Evolutionary conservation across 1,140 invertebrate species (phyloP), one percentile per base, ranked within the genome.

Genomic region (Wasmannia auropunctata): DNA sequence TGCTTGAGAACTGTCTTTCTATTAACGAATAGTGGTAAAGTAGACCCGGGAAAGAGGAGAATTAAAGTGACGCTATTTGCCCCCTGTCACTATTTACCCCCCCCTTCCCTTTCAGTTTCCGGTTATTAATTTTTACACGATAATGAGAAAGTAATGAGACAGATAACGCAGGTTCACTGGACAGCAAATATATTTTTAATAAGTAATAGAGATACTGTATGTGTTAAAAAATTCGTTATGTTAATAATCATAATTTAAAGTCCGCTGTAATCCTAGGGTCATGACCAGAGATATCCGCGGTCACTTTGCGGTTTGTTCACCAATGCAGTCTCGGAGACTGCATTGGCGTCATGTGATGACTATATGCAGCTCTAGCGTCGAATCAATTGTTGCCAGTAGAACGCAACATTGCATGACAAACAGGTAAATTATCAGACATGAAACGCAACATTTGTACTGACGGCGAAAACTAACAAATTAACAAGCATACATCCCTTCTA

Each of bases 231-330:
- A 56, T 54, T 56, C n/a, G 31, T 54, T 74, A 54, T 40, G 16
- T 60, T 43, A 43, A 40, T 25, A 76, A 76, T 76, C 25, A 58
- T 40, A 58, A 75, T 75, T 34, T 40, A 60, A 76, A 76, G 8
- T 22, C 0, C 37, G 5, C 10, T 46, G 19, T 31, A 62, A 63
- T 40, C 40, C 58, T 22, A 63, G 11, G 40, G 25, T 77, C 58
- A 77, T 22, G 58, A 22, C 16, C 58, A 46, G 19, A 77, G 56
- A 63, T 49, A 77, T 62, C 40, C 8, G 25, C 22, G 22, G n/a
- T 34, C 19, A 62, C 37, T 62, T 77, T 8, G 28, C 19, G 11
- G 11, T 16, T 77, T 77, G 5, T 46, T 46, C 37, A 37, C 25
- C 2, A 34, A 63, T 62, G 11, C 28, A 77, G 5, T 63, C 75